Percentiles rank a stretch among this genome's conserved stretches.
These are phyloP conservation scores for Siderastrea siderea DNA, from an alignment of 92 coral and sea anemone genomes.

Conservation along the genomic window DNA sequence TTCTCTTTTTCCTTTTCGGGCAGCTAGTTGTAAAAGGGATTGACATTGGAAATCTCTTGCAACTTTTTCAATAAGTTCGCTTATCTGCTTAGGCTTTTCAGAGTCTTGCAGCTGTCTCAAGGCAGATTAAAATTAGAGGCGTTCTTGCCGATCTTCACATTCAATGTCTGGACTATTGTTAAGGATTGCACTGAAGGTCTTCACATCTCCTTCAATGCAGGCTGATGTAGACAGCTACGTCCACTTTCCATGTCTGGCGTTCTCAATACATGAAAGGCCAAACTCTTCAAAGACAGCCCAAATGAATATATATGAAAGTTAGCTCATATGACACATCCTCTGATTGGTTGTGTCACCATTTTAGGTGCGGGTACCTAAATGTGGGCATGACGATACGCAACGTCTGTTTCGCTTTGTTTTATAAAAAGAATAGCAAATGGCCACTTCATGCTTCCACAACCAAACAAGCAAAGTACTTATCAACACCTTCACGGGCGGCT, in stretches of 20 bases:
- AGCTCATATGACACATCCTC: too few relatives aligned
- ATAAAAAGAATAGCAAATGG: too few relatives aligned
- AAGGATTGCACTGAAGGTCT: constrained; percentile 46
- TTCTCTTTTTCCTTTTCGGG: constrained; percentile 54
- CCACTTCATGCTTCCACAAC: too few relatives aligned
- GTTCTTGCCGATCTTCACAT: background rate
- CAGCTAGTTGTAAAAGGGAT: constrained; percentile 63
- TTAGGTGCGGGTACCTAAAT: too few relatives aligned
- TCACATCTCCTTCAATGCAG: constrained; percentile 70
- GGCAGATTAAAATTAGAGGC: background rate
- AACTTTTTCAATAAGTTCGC: constrained; percentile 37
- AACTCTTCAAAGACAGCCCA: constrained; percentile 10
- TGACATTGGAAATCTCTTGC: constrained; percentile 9
- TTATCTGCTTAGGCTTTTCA: constrained; percentile 29
- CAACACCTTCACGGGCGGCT: too few relatives aligned
- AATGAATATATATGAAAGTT: too few relatives aligned
- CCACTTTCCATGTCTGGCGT: constrained; percentile 47
- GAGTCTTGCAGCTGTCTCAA: constrained; percentile 35
- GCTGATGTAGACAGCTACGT: constrained; percentile 50
- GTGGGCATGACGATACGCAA: too few relatives aligned
- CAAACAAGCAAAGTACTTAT: too few relatives aligned
- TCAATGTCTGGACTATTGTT: constrained; percentile 58
- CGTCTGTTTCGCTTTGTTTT: too few relatives aligned
- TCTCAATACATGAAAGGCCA: constrained; percentile 57
- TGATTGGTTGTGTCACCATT: too few relatives aligned